Percentiles rank a stretch among this genome's conserved stretches.
Evolutionary conservation across 92 coral and sea anemone species (phyloP).

Genomic region (Parazoanthus atlanticus): DNA sequence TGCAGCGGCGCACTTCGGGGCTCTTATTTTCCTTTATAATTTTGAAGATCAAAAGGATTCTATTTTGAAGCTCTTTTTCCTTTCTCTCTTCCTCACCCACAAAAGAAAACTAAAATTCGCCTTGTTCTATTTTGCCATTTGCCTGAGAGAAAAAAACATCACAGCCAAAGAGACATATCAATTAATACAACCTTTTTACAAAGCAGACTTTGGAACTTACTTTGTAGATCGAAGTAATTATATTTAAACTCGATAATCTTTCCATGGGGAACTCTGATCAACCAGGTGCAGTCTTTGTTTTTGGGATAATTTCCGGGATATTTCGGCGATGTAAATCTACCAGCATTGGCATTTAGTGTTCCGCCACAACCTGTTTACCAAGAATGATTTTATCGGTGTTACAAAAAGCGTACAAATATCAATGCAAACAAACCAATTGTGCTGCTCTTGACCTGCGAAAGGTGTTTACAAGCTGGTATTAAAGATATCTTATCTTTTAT

Average conservation of each 20-base stretch:
- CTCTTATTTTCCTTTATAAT: too few relatives aligned
- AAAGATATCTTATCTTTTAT: too few relatives aligned
- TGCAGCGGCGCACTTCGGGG: too few relatives aligned
- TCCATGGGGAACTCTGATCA: constrained; percentile 55
- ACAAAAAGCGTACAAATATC: not conserved
- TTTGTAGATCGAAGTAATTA: constrained; percentile 60
- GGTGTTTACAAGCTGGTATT: not conserved
- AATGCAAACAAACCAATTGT: too few relatives aligned
- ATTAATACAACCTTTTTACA: not conserved
- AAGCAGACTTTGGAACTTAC: constrained; percentile 24
- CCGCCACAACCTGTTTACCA: constrained; percentile 71
- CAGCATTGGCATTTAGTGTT: constrained; percentile 54
- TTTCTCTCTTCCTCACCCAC: too few relatives aligned
- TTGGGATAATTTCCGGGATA: constrained; percentile 63
- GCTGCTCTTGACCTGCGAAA: not conserved
- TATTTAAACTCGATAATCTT: constrained; percentile 51
- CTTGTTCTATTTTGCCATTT: too few relatives aligned
- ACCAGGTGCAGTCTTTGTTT: constrained; percentile 68
- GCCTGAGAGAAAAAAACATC: too few relatives aligned
- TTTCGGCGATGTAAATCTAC: constrained; percentile 63
- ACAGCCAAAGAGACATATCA: not conserved
- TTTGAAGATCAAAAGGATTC: too few relatives aligned
- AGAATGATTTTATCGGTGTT: not conserved
- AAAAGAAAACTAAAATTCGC: not conserved
- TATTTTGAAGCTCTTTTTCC: too few relatives aligned